Conservation (phyloP, 2,888 invertebrate species). For the Cephus sareptanus region DNA sequence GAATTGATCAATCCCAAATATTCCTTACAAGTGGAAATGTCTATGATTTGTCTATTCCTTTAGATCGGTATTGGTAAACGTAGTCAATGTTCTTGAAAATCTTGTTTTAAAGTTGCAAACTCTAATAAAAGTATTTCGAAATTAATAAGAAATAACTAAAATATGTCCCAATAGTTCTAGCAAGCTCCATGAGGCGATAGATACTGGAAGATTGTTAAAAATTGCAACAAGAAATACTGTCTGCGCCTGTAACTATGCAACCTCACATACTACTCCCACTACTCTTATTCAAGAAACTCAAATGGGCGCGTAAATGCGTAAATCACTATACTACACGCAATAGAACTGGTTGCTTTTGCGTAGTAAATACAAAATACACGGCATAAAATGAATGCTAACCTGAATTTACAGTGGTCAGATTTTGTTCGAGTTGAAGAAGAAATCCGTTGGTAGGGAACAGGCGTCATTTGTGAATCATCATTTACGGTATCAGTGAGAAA, state of each 20-base stretch:
- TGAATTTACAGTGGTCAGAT: background rate
- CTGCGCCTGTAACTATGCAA: background rate
- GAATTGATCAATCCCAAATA: no score
- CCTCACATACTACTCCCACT: background rate
- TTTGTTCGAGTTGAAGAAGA: background rate
- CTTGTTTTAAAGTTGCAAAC: background rate
- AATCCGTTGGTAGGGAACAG: background rate
- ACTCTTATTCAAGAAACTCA: background rate
- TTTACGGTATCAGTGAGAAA: background rate
- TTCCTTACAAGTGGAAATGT: no score
- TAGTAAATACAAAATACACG: background rate
- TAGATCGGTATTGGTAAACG: no score
- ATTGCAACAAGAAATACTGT: background rate
- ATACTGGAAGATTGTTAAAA: background rate
- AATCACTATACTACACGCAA: background rate
- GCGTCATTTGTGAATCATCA: background rate
- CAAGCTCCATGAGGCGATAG: background rate
- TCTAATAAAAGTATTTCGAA: background rate
- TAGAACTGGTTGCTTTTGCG: background rate
- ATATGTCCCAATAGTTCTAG: background rate
- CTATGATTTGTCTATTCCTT: no score
- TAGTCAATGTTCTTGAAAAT: background rate
- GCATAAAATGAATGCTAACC: background rate
- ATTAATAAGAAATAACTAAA: background rate
- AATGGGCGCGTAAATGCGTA: background rate